Percentiles rank a stretch among this genome's conserved stretches.
phyloP scores from a whole-genome alignment of 2,888 invertebrate genomes.

The Hirtodrosophila alboralis region DNA sequence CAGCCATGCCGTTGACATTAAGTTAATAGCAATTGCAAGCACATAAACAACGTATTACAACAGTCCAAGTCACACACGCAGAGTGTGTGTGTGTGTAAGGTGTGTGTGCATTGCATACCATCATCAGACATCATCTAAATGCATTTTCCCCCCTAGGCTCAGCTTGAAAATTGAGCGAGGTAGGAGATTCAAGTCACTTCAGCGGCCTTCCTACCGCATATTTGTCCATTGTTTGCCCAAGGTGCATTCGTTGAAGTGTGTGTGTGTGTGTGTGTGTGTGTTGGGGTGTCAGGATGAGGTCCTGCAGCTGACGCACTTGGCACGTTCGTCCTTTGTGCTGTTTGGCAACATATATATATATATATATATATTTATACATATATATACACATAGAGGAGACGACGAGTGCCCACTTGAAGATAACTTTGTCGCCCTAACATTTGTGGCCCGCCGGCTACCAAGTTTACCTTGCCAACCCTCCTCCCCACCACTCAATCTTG shows the following conservation, averaged over 20 bases:
- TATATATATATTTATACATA: neutral
- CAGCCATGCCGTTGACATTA: constrained; percentile 59
- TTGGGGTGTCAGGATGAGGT: constrained; percentile 33
- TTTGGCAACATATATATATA: constrained; percentile 61
- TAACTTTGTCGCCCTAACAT: constrained; percentile 69
- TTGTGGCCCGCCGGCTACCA: constrained; percentile 25
- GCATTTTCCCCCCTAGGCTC: constrained; percentile 33
- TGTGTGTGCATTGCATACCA: constrained; percentile 5
- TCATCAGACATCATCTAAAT: constrained; percentile 47
- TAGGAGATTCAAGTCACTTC: no score
- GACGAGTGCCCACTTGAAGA: constrained; percentile 70
- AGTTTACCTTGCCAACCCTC: constrained; percentile 10
- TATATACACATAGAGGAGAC: neutral
- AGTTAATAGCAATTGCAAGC: constrained; percentile 51
- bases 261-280: neutral
- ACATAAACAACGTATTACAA: constrained; percentile 47
- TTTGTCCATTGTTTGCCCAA: constrained; percentile 67
- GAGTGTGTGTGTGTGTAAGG: neutral
- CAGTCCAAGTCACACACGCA: constrained; percentile 14
- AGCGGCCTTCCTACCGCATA: constrained; percentile 36
- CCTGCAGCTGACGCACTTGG: constrained; percentile 66
- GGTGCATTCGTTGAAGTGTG: constrained; percentile 58
- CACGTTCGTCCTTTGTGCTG: constrained; percentile 67
- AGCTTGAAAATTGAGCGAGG: neutral
- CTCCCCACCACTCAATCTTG: neutral